phyloP scores from a whole-genome alignment of 23 tunicate genomes.

The Halocynthia aurantium region DNA sequence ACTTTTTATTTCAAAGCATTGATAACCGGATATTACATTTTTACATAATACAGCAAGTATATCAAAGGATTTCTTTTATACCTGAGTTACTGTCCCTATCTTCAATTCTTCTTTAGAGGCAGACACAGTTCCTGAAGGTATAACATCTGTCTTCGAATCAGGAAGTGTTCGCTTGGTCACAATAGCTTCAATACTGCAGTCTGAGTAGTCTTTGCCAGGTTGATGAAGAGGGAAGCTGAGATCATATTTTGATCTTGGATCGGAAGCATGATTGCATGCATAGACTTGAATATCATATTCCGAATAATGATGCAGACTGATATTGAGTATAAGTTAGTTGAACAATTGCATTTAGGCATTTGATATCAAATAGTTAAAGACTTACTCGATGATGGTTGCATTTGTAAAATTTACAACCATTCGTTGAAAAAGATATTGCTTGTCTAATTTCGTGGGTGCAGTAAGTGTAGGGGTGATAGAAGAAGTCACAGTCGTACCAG shows the following conservation, averaged over 20 bases:
- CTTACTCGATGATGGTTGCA: constrained; percentile 12
- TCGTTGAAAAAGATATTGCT: neutral
- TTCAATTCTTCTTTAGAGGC: neutral
- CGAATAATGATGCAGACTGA: constrained; percentile 62
- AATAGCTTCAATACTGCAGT: constrained; percentile 36
- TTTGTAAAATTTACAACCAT: constrained; percentile 7
- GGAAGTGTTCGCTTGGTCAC: constrained; percentile 31
- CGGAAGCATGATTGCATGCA: constrained; percentile 63
- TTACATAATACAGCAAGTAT: no score
- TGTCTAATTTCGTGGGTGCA: neutral
- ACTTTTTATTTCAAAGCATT: no score
- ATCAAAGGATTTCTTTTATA: neutral
- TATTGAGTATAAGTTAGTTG: neutral
- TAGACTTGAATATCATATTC: constrained; percentile 49
- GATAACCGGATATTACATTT: no score
- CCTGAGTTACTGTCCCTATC: neutral
- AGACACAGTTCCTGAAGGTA: neutral
- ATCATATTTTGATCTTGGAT: constrained; percentile 4
- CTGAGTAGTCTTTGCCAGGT: neutral
- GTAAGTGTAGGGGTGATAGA: neutral
- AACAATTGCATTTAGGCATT: neutral
- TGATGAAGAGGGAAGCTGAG: constrained; percentile 7
- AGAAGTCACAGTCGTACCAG: neutral
- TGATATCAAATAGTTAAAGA: neutral
- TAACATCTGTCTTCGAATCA: neutral